Percentiles rank a stretch among this genome's conserved stretches.
phyloP scores from a whole-genome alignment of 2,113 vertebrate genomes.

The Lepisosteus osseus region DNA sequence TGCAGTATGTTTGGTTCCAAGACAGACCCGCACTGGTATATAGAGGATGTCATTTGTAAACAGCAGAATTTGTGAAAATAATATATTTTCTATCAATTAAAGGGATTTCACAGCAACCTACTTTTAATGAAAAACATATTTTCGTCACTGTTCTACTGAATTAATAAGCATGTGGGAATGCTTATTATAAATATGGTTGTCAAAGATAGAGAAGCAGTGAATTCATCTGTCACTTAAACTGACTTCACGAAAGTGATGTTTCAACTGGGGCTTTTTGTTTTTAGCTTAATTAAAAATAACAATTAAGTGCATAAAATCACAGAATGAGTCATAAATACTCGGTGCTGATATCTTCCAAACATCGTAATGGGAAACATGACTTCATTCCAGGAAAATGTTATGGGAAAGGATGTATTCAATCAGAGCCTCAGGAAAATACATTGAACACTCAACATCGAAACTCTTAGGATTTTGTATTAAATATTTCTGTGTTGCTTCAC shows the following conservation, averaged over 20 bases:
- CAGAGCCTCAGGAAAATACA: conserved; percentile 5
- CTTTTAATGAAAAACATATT: not conserved
- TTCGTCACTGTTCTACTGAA: not conserved
- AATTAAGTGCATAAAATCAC: conserved; percentile 9
- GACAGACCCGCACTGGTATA: not conserved
- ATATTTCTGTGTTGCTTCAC: not conserved
- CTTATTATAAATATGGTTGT: conserved; percentile 20
- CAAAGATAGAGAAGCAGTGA: conserved; percentile 16
- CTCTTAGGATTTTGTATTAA: conserved; percentile 3
- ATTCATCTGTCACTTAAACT: conserved; percentile 13
- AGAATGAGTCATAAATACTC: conserved; percentile 14
- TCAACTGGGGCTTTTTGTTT: conserved; percentile 11
- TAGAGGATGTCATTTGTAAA: not conserved
- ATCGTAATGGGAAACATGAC: conserved; percentile 17
- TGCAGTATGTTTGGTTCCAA: not conserved
- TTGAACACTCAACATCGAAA: conserved; percentile 1
- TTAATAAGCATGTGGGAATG: conserved; percentile 22
- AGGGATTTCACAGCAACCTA: conserved; percentile 13
- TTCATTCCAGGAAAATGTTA: conserved; percentile 12
- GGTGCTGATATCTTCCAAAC: conserved; percentile 11
- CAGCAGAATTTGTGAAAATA: not conserved
- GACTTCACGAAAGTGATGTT: conserved; percentile 24
- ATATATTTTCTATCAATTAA: conserved; percentile 7
- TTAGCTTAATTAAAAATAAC: conserved; percentile 21
- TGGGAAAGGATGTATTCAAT: conserved; percentile 10